Conservation (phyloP, 2,888 invertebrate species). For the Drosophila kanekoi region DNA sequence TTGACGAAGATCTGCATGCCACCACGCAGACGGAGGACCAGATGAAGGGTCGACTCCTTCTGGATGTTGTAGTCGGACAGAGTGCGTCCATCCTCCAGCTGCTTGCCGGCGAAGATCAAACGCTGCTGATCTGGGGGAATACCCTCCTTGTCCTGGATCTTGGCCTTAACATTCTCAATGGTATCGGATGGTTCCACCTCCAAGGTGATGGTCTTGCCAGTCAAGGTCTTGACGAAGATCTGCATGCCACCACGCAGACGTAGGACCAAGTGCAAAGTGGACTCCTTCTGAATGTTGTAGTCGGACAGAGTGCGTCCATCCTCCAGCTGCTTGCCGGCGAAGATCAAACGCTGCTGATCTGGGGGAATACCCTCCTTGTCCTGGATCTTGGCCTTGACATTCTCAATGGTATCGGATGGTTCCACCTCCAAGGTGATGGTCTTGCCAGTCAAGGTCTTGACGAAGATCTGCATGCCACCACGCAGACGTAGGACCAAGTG, state of each 20-base stretch:
- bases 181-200: constrained; percentile 38
- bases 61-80: constrained; percentile 21
- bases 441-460: constrained; percentile 43
- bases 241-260: constrained; percentile 87
- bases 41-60: not conserved
- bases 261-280: not conserved
- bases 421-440: constrained; percentile 42
- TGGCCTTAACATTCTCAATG: constrained; percentile 40
- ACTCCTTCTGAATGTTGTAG: constrained; percentile 3
- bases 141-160: constrained; percentile 42
- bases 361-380: constrained; percentile 42
- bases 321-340: constrained; percentile 40
- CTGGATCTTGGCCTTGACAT: constrained; percentile 42
- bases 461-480: constrained; percentile 38
- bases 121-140: constrained; percentile 44
- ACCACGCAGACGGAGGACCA: constrained; percentile 21
- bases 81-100: constrained; percentile 37
- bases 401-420: constrained; percentile 38
- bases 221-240: constrained; percentile 70
- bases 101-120: constrained; percentile 42
- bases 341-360: constrained; percentile 44
- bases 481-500: not conserved
- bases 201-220: constrained; percentile 59
- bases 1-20: constrained; percentile 48
- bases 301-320: constrained; percentile 36